Evolutionary conservation across 2,113 vertebrate species (phyloP).

Genomic region (Laticauda laticaudata): DNA sequence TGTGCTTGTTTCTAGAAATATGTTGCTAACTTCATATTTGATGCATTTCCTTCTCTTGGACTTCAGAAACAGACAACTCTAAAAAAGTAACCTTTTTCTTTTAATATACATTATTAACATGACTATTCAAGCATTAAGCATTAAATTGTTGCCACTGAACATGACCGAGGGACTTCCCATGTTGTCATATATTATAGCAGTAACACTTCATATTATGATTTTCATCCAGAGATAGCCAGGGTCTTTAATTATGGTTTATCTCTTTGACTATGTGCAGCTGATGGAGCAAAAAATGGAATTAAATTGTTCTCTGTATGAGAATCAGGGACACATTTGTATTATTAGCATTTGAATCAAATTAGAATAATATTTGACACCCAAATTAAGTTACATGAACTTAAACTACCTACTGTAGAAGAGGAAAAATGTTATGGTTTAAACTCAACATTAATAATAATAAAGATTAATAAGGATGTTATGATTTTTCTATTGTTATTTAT

Average conservation of each 20-base stretch:
- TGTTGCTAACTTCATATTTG: not conserved
- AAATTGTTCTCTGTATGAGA: constrained; percentile 28
- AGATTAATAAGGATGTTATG: not conserved
- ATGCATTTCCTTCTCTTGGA: not conserved
- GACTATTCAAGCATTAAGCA: constrained; percentile 23
- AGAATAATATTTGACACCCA: not conserved
- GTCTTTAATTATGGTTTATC: constrained; percentile 33
- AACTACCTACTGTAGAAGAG: not conserved
- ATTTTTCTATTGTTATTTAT: not conserved
- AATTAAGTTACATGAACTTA: not conserved
- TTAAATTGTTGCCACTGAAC: constrained; percentile 12
- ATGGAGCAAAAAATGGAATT: constrained; percentile 28
- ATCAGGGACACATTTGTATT: not conserved
- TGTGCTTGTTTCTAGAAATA: not conserved
- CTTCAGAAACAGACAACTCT: not conserved
- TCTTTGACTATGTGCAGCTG: constrained; percentile 28
- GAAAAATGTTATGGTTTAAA: not conserved
- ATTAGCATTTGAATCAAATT: not conserved
- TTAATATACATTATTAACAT: constrained; percentile 29
- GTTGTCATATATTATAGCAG: not conserved
- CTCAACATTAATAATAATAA: not conserved
- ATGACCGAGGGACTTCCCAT: constrained; percentile 37
- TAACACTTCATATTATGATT: constrained; percentile 30
- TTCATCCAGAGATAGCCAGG: not conserved
- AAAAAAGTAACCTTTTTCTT: not conserved